A percentile compares a stretch with the other conserved stretches of the same genome.
phyloP scores from a whole-genome alignment of 2,888 invertebrate species.

The Parthenolecanium corni region DNA sequence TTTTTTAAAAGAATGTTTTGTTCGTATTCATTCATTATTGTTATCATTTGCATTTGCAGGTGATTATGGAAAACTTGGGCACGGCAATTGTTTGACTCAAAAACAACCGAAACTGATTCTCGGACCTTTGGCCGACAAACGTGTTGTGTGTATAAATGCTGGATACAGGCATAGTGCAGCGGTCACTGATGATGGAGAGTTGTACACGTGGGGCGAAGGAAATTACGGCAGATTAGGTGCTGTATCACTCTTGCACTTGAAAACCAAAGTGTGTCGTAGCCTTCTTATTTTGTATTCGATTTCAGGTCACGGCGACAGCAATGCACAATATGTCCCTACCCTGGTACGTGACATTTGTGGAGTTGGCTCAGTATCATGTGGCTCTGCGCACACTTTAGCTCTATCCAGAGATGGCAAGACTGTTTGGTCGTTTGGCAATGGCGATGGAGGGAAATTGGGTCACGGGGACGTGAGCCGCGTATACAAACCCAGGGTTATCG shows the following conservation, averaged over 20 bases:
- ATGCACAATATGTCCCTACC: constrained; percentile 47
- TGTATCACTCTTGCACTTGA: not conserved
- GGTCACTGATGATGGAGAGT: constrained; percentile 45
- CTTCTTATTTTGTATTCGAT: constrained; percentile 9
- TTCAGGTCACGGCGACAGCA: constrained; percentile 51
- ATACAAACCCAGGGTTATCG: constrained; percentile 48
- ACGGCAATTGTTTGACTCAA: constrained; percentile 44
- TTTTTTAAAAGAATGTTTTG: not conserved
- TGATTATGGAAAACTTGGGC: constrained; percentile 48
- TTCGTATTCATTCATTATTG: constrained; percentile 25
- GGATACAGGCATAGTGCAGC: constrained; percentile 48
- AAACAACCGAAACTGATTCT: constrained; percentile 46
- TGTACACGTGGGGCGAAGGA: constrained; percentile 50
- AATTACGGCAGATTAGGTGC: constrained; percentile 43
- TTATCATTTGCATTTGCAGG: constrained; percentile 36
- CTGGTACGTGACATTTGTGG: constrained; percentile 46
- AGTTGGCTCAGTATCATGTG: constrained; percentile 48
- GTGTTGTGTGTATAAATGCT: constrained; percentile 44
- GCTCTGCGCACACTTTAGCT: constrained; percentile 46
- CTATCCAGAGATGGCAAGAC: constrained; percentile 45
- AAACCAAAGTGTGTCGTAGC: not conserved
- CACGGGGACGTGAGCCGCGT: constrained; percentile 43
- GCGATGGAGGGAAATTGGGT: constrained; percentile 47
- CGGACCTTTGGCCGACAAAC: constrained; percentile 41
- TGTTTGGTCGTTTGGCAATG: constrained; percentile 48